These are phyloP conservation scores for Urocyon cinereoargenteus DNA, from an alignment of 2,797 vertebrate genomes.

Conservation along the genomic window DNA sequence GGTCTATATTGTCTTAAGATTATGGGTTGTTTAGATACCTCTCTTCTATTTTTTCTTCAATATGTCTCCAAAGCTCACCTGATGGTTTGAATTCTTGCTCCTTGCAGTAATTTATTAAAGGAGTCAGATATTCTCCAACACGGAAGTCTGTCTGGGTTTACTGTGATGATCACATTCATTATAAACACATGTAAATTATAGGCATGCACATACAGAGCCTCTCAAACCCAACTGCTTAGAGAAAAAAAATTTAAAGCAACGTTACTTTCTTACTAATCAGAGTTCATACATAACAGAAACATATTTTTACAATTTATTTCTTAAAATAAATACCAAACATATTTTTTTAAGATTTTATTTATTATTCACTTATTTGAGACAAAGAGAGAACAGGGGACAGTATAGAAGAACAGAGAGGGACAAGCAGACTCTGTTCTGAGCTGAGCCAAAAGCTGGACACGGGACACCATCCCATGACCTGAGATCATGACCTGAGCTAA, in stretches of 20 bases:
- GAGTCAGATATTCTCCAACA: not conserved
- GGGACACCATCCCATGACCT: not conserved
- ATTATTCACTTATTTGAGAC: not conserved
- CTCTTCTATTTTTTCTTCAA: not conserved
- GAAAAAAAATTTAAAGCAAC: not conserved
- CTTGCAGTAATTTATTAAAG: not conserved
- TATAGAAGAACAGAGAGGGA: not conserved
- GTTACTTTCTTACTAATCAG: not conserved
- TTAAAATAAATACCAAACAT: constrained; percentile 24
- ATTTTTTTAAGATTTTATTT: no score
- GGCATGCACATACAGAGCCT: not conserved
- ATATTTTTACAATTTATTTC: not conserved
- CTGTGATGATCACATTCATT: not conserved
- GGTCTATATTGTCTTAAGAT: not conserved
- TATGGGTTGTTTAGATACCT: not conserved
- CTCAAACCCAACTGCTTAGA: not conserved
- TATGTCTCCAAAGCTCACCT: not conserved
- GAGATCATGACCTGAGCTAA: not conserved
- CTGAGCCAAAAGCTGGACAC: no score
- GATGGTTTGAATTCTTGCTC: not conserved
- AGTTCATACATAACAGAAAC: not conserved
- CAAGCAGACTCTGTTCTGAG: not conserved
- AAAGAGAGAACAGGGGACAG: not conserved
- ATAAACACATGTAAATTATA: not conserved
- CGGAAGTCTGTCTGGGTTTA: not conserved